These are phyloP conservation scores for Ophonus ardosiacus DNA, from an alignment of 2,888 invertebrate genomes.

Conservation along the genomic window DNA sequence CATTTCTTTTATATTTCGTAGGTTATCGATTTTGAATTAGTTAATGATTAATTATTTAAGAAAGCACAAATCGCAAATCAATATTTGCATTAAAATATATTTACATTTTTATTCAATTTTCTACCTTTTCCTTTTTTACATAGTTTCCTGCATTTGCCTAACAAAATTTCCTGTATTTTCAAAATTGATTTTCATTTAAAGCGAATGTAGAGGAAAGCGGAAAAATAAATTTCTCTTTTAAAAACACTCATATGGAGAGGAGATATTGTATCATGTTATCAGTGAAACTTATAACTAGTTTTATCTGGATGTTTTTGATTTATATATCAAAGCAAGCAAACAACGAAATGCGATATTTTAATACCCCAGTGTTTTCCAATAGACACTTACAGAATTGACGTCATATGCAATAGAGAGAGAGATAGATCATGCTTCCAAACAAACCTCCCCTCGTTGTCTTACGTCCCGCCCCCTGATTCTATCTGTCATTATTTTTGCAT, in stretches of 20 bases:
- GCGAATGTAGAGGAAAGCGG: constrained; percentile 11
- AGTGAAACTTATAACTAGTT: constrained; percentile 12
- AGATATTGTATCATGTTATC: constrained; percentile 20
- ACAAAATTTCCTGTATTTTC: constrained; percentile 5
- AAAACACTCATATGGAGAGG: neutral
- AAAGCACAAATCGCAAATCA: constrained; percentile 28
- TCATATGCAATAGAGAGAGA: too few species aligned
- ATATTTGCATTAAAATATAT: constrained; percentile 25
- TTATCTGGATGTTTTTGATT: constrained; percentile 36
- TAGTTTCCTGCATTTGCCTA: constrained; percentile 7
- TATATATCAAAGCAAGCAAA: neutral
- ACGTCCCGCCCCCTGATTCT: too few species aligned
- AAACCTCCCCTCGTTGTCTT: too few species aligned
- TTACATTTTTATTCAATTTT: constrained; percentile 39
- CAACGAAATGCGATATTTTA: neutral
- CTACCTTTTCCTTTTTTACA: constrained; percentile 9
- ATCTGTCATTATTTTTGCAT: too few species aligned
- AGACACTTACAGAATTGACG: too few species aligned
- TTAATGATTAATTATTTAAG: constrained; percentile 33
- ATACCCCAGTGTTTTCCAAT: neutral
- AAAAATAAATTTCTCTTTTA: constrained; percentile 15
- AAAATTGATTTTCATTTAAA: constrained; percentile 30
- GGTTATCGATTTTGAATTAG: constrained; percentile 21
- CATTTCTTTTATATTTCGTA: constrained; percentile 6
- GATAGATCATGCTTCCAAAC: too few species aligned